Base-by-base conservation (phyloP, 1,140 invertebrate species). In the Eupeodes corollae region DNA sequence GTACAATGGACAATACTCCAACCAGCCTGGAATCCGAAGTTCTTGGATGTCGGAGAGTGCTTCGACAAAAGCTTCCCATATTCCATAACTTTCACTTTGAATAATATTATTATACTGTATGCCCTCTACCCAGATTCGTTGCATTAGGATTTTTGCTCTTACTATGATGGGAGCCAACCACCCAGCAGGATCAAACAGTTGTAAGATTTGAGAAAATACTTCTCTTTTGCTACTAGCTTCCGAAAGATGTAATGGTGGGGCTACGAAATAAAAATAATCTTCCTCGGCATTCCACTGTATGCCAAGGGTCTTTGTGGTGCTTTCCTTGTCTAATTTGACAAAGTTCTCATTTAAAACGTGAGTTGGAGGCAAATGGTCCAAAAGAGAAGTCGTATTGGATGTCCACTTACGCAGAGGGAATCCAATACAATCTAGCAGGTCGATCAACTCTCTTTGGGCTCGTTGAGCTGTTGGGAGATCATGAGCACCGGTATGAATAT, bases 201-300 rank as follows among this genome's bases (percentile, higher is more conserved):
- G 52, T 13, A 42, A 44, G 10, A 57, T 49, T 31, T 30, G 31
- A 11, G 49, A 54, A n/a, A 61, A 35, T 30, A 61, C 30, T 46
- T 39, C 14, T 12, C 53, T 26, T 47, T 26, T 8, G 21, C 21
- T 55, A 32, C 2, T 3, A 26, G 21, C 8, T 26, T 26, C 8
- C 21, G 21, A 26, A 26, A 26, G 21, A 26, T 33, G 38, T 18
- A 6, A 18, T 14, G 16, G 10, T 10, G 30, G 11, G 2, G 51
- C n/a, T 10, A 32, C 41, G 30, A 52, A 54, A 38, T 37, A 16
- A 39, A 58, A 62, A 14, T 31, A 2, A 44, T 70, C 67, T 1
- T 13, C 10, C 1, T 8, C 13, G 3, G 62, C 55, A 45, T 55
- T 38, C 67, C 67, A 70, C 11, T 40, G 15, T 0, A 70, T 19